Base-by-base conservation (phyloP, 2,113 vertebrate genomes). In the Oryzias javanicus region DNA sequence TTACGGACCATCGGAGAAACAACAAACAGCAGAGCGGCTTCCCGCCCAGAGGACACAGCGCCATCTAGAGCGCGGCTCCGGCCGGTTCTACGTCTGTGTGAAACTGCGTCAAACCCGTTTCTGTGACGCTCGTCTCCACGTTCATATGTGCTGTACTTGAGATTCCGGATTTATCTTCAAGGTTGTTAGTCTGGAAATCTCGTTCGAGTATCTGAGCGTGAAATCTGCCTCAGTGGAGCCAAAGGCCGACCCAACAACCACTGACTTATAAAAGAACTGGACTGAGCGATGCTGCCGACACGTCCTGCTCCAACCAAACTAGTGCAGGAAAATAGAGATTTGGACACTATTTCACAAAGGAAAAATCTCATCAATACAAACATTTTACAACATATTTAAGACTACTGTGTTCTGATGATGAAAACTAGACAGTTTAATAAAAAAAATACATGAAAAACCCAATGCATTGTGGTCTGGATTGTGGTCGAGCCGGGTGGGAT, bases 171-270 rank as follows among this genome's bases (percentile, higher is more conserved):
- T 75, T 52, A 45, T 20, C 52, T 63, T 77, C 60, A 42, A 70
- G 76, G 72, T 66, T 71, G 72, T 78, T 80, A 57, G 73, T 59
- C 65, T 80, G 78, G 78, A 88, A 84, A 89, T 68, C 70, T 73
- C 78, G 85, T 83, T 70, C 78, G 58, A 83, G 81, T 25, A 60
- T 67, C 78, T 67, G 67, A 51, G 72, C 27, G 0, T 64, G 72
- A 56, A 54, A 66, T 47, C 41, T 3, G 1, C 19, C 64, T 61
- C 54, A 55, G 0, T 12, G 44, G 65, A 70, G 20, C 60, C 65
- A 45, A 40, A 49, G 71, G 63, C 60, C 29, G 7, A 2, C 22
- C 45, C 50, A 51, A 56, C 25, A 48, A 44, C 14, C 14, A 60
- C 67, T 67, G 75, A 72, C 25, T 69, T 60, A 60, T 68, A 44